phyloP scores from a whole-genome alignment of 2,113 vertebrate genomes.

The Phylloscopus whistleri region DNA sequence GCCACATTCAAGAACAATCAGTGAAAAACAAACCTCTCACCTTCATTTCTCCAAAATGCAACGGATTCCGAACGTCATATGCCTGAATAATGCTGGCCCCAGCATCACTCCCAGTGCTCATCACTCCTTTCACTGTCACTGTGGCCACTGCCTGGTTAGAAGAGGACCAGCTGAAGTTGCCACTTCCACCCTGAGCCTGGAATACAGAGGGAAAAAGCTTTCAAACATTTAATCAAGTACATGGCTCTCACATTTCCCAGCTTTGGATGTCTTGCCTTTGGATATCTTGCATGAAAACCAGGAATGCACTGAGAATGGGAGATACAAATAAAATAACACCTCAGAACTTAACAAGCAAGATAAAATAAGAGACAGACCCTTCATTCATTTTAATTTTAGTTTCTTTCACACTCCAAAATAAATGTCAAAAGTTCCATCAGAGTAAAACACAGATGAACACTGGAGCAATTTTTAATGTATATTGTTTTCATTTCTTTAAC shows the following conservation, averaged over 20 bases:
- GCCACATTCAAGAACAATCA: not conserved
- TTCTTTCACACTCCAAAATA: not conserved
- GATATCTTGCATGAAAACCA: not conserved
- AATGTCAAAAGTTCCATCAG: not conserved
- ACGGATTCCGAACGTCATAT: constrained; percentile 83
- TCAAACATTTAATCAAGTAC: not conserved
- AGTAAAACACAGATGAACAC: not conserved
- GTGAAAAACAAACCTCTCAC: constrained; percentile 52
- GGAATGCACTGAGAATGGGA: not conserved
- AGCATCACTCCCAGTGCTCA: constrained; percentile 86
- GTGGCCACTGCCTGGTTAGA: constrained; percentile 85
- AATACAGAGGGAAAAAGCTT: not conserved
- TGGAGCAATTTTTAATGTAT: not conserved
- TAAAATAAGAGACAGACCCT: not conserved
- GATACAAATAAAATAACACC: not conserved
- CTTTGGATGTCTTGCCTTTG: not conserved
- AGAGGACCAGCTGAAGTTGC: constrained; percentile 94
- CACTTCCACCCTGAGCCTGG: constrained; percentile 89
- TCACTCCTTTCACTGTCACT: constrained; percentile 88
- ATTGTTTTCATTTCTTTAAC: not conserved
- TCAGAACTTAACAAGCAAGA: not conserved
- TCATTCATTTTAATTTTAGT: not conserved
- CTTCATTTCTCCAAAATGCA: constrained; percentile 93
- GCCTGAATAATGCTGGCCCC: constrained; percentile 87
- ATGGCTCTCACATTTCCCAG: not conserved